Evolutionary conservation across 1,140 invertebrate genomes (phyloP), one percentile per base, ranked within the genome.

Genomic region (Brachionus manjavacas): DNA sequence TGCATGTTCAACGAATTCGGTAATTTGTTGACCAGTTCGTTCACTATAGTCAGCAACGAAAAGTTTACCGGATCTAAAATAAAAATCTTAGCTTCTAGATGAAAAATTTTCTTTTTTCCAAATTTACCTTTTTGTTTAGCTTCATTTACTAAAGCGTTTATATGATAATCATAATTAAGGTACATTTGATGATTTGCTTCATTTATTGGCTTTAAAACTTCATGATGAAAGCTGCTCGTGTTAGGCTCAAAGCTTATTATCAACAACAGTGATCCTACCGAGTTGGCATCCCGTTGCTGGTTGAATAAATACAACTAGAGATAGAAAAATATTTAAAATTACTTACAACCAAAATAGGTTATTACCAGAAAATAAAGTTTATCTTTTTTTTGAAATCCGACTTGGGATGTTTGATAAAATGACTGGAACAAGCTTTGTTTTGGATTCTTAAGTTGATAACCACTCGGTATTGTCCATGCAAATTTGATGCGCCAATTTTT

Each of bases 311-410:
- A 23, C 28, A 81, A 25, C 76, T 80, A 31, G 14, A 55, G n/a
- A 55, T 55, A 25, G 3, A 2, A 52, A 31, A 0, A 4, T n/a
- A 16, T 31, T 23, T 68, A 6, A 25, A 70, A 70, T n/a, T 35
- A 70, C 25, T 31, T 41, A 6, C 31, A 31, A n/a, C 16, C 12
- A 16, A 39, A 39, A 6, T 20, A 41, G n/a, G 16, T 52, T 52
- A 28, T 72, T 72, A 76, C 72, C 41, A 76, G 12, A 49, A 76
- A 76, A 49, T 81, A 81, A 6, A 43, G 43, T 46, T 81, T 81
- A 23, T 64, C 79, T 39, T 43, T 60, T 81, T 49, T 60, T 81
- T 81, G 79, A 81, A 81, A 81, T 8, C 79, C 79, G 1, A 64
- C 12, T 11, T 20, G 31, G 8, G 79, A 81, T 20, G 35, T 25